Evolutionary conservation across 2,888 invertebrate species (phyloP), one percentile per base, ranked within the genome.

Genomic region (Troglohyphantes excavatus): DNA sequence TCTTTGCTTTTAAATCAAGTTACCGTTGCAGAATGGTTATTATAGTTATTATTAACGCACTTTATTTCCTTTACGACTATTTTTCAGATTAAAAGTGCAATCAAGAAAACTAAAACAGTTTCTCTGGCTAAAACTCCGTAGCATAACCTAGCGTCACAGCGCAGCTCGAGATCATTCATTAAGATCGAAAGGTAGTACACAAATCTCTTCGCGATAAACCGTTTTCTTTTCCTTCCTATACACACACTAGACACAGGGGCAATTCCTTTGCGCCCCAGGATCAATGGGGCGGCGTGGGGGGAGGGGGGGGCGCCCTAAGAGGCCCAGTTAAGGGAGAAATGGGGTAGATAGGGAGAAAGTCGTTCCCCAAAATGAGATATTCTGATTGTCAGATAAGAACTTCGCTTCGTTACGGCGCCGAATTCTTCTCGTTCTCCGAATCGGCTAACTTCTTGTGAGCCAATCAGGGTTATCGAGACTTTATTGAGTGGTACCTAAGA

Each of bases 371-470:
- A 86, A 86, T 86, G 85, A 86, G 85, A 86, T 86, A 86, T 86
- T 86, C 85, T 86, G 85, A 86, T 86, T 86, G 85, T 76, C 68
- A 86, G 85, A 86, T 86, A 86, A 86, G 85, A 83, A 83, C 73
- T 83, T 61, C 61, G 83, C 68, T 86, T 86, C 85, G 85, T 86
- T 86, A 86, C 68, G 85, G 70, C 76, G 29, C 78, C 76, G 85
- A 78, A 78, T 78, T 86, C 39, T 86, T 78, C 78, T 70, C 76
- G 76, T 86, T 86, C 70, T 86, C 85, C 78, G 85, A 86, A 78
- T 78, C 78, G 85, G 70, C 85, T 86, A 86, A 86, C 85, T 86
- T 86, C 85, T 86, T 86, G 67, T 70, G 70, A 86, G 39, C 76
- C 85, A 86, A 86, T 86, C 85, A 86, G 85, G 70, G 75, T 70